A percentile compares a stretch with the other conserved stretches of the same genome.
phyloP scores from a whole-genome alignment of 2,888 invertebrate genomes.

The Spodoptera picta region DNA sequence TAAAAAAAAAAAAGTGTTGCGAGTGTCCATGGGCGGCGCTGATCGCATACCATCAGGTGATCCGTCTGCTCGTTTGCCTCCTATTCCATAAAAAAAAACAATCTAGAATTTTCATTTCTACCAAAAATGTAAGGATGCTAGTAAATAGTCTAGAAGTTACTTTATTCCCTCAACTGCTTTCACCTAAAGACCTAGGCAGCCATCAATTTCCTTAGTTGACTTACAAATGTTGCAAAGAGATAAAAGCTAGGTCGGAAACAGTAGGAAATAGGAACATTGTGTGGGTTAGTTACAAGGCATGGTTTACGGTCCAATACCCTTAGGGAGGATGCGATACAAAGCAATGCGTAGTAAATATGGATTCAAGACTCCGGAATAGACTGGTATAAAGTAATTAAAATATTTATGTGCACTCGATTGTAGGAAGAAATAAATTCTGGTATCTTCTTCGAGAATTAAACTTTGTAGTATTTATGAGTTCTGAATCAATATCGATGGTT shows the following conservation, averaged over 20 bases:
- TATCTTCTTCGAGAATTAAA: too few species aligned
- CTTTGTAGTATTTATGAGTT: too few species aligned
- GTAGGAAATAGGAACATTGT: constrained; percentile 43
- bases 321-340: constrained; percentile 18
- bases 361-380: too few species aligned
- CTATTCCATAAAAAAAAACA: too few species aligned
- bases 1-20: too few species aligned
- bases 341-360: constrained; percentile 4
- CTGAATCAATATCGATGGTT: too few species aligned
- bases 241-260: constrained; percentile 43
- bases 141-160: constrained; percentile 4
- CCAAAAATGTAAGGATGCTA: not conserved
- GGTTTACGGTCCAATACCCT: constrained; percentile 40
- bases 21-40: too few species aligned
- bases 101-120: not conserved
- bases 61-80: too few species aligned
- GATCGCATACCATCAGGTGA: too few species aligned
- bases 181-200: constrained; percentile 18
- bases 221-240: constrained; percentile 44
- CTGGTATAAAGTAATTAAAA: too few species aligned
- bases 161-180: constrained; percentile 7
- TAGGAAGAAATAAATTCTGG: too few species aligned
- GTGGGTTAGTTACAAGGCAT: constrained; percentile 24
- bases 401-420: too few species aligned
- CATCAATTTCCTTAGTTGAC: constrained; percentile 49